Evolutionary conservation across 2,888 invertebrate genomes (phyloP), one percentile per base, ranked within the genome.

Genomic region (Gibbula magus): DNA sequence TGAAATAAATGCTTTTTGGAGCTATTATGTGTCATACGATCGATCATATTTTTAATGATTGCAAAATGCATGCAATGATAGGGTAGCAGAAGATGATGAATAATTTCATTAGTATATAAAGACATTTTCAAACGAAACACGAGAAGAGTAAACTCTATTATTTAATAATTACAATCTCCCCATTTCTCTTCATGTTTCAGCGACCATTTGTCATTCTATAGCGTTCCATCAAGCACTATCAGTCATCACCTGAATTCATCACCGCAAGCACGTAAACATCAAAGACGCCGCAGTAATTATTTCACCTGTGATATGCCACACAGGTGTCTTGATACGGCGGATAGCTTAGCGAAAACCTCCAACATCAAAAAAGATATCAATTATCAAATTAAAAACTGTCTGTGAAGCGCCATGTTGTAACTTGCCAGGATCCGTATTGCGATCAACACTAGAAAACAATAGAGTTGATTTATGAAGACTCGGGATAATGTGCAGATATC

Each of bases 161-260:
- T 70, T 70, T 70, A 70, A 70, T 70, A 70, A 70, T 70, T 70
- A 70, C 70, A 70, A 70, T 70, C 70, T 70, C 16, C 18, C 39
- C 20, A 18, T 39, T 70, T 70, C 70, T 70, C 35, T 70, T 70
- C 70, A 70, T 35, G 70, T 70, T 70, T 35, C 70, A 39, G 20
- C 35, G 70, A 70, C 35, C 70, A 70, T 70, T 70, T 39, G 70
- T 70, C 70, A 70, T n/a, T 29, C 35, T 35, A 35, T 20, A 32
- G 32, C 13, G 39, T 18, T 70, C 35, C 70, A 35, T 70, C 70
- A 70, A 20, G 20, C 20, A 20, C 18, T 20, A 20, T 20, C 35
- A 35, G 35, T 35, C 29, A 32, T 20, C 35, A 39, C 39, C 20
- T 20, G 20, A 20, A 70, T 70, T 70, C 70, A 70, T 70, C 70